Evolutionary conservation across 2,888 invertebrate species (phyloP), one percentile per base, ranked within the genome.

Genomic region (Coleophora deauratella): DNA sequence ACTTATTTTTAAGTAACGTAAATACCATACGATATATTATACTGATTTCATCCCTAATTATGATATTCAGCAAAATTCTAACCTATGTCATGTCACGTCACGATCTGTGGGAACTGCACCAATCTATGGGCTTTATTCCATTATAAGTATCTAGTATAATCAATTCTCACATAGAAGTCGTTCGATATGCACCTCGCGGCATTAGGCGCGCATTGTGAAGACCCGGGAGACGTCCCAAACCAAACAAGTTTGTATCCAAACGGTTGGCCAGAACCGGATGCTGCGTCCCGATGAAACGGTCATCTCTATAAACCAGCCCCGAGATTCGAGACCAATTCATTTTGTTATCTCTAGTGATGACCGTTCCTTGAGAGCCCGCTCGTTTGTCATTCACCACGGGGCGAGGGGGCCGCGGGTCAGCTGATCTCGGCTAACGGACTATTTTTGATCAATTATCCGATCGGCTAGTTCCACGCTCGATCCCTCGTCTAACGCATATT

Each of bases 181-280:
- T 79, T 77, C 72, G 78, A 79, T 76, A 72, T 77, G 79, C 79
- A 77, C 59, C 74, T 57, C 63, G 57, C 52, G 52, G 55, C 49
- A 59, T 60, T 62, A 66, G 55, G 55, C 49, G 45, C 62, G 59
- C 47, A 21, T 21, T 21, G 21, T 21, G 21, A 6, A 6, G 49
- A 45, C 49, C 49, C 66, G 74, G 72, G 76, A 75, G 66, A 69
- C 68, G 65, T 66, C 62, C 66, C 60, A 80, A 82, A 85, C 66
- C 60, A 80, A 82, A 85, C 84, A 77, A 77, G 84, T 84, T 85
- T 79, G 62, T 55, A 60, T 55, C 66, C 72, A 68, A 78, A 77
- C 74, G 74, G 72, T 61, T 71, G 64, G 77, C 66, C 69, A 81
- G 67, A 81, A 84, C 84, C 82, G 84, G 85, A 82, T 79, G 85